Percentiles rank a stretch among this genome's conserved stretches.
Conservation (phyloP, 2,113 vertebrate species). For the Centropus bengalensis region DNA sequence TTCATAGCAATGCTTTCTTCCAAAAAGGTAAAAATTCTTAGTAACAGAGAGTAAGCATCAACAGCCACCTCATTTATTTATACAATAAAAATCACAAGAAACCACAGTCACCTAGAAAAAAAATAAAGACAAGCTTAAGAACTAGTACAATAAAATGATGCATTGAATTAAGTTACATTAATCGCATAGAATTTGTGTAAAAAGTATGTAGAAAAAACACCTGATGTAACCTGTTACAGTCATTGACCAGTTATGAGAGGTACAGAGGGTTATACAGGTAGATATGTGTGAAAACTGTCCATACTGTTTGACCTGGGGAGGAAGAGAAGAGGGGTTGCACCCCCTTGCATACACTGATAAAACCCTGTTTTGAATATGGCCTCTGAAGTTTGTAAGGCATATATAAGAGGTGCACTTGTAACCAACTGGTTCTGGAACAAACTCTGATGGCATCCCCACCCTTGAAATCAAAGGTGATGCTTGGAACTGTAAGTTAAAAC, state of each 20-base stretch:
- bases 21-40: conserved; percentile 96
- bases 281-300: conserved; percentile 99
- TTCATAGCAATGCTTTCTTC: conserved; percentile 89
- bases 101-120: conserved; percentile 94
- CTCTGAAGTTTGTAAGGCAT: conserved; percentile 99
- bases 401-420: conserved; percentile 94
- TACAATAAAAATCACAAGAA: conserved; percentile 99
- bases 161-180: conserved; percentile 98
- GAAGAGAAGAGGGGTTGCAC: conserved; percentile 81
- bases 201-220: conserved; percentile 99
- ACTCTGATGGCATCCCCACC: conserved; percentile 69
- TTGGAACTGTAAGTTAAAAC: conserved; percentile 60
- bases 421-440: conserved; percentile 90
- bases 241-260: conserved; percentile 99
- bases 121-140: conserved; percentile 90
- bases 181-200: conserved; percentile 99
- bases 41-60: conserved; percentile 97
- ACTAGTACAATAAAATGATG: conserved; percentile 98
- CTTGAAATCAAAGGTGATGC: conserved; percentile 71
- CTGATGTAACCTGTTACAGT: conserved; percentile 99
- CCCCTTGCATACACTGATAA: conserved; percentile 98
- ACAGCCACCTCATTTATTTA: conserved; percentile 94
- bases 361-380: conserved; percentile 99
- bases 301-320: conserved; percentile 92
- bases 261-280: conserved; percentile 99